Percentiles rank a stretch among this genome's conserved stretches.
phyloP scores from a whole-genome alignment of 2,797 vertebrate species.

The Epinephelus malabaricus region DNA sequence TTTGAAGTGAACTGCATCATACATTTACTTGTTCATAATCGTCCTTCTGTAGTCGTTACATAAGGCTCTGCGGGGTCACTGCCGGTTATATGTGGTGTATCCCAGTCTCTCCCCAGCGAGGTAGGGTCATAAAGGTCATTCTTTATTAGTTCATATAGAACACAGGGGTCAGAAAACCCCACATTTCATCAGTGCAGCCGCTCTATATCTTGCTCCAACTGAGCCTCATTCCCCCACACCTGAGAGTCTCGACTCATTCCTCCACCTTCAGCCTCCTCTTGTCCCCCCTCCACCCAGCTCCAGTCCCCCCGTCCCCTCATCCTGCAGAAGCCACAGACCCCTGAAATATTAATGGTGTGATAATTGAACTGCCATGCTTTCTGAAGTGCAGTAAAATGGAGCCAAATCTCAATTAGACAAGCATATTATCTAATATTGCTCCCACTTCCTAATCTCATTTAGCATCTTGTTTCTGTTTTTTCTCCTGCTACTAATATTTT shows the following conservation, averaged over 20 bases:
- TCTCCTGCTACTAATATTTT: constrained; percentile 55
- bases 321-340: constrained; percentile 37
- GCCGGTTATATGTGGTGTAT: constrained; percentile 5
- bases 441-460: constrained; percentile 77
- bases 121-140: constrained; percentile 66
- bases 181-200: constrained; percentile 66
- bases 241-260: constrained; percentile 20
- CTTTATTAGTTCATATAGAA: constrained; percentile 70
- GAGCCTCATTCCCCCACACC: constrained; percentile 45
- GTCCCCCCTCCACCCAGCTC: constrained; percentile 18
- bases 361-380: constrained; percentile 78
- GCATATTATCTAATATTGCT: constrained; percentile 78
- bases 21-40: not conserved
- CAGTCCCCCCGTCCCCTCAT: constrained; percentile 16
- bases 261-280: constrained; percentile 33
- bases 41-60: not conserved
- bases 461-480: constrained; percentile 64
- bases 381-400: constrained; percentile 68
- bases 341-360: constrained; percentile 77
- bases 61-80: constrained; percentile 17
- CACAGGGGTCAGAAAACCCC: constrained; percentile 60
- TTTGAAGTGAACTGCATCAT: constrained; percentile 23
- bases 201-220: constrained; percentile 45
- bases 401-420: constrained; percentile 79
- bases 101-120: constrained; percentile 45